Percentiles rank a stretch among this genome's conserved stretches.
These are phyloP conservation scores for Adoxophyes honmai DNA, from an alignment of 1,140 invertebrate species.

Conservation along the genomic window DNA sequence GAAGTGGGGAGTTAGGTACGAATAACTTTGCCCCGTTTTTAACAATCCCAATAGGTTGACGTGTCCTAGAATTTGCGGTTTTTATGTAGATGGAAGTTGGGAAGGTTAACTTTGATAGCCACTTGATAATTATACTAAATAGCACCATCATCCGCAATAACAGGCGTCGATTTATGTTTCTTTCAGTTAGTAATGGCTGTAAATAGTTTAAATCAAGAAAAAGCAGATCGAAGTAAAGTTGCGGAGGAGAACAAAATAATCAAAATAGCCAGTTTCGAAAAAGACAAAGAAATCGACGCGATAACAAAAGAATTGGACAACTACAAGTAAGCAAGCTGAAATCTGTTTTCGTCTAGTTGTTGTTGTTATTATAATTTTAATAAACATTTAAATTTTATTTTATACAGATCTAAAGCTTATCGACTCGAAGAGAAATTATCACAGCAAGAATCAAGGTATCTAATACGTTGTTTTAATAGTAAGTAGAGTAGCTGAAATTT, in stretches of 20 bases:
- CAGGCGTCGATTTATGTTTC: slow-evolving; percentile 17
- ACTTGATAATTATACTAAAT: no score
- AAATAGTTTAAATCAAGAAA: slow-evolving; percentile 49
- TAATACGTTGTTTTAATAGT: no score
- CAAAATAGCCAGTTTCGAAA: slow-evolving; percentile 47
- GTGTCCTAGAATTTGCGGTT: no score
- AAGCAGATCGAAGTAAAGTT: slow-evolving; percentile 38
- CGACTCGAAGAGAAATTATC: slow-evolving; percentile 65
- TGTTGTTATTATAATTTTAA: no score
- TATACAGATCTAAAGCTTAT: slow-evolving; percentile 49
- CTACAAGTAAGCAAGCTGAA: slow-evolving; percentile 45
- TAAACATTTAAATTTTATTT: neutral
- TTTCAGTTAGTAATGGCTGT: slow-evolving; percentile 51
- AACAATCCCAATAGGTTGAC: no score
- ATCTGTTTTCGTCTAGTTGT: no score
- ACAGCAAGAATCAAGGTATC: slow-evolving; percentile 53
- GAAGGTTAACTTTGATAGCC: no score
- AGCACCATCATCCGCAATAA: slow-evolving; percentile 15
- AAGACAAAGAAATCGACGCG: slow-evolving; percentile 74
- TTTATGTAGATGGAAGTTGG: no score
- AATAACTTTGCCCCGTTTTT: no score
- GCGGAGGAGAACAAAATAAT: slow-evolving; percentile 44
- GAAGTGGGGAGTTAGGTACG: no score
- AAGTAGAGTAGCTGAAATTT: no score
- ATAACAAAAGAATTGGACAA: slow-evolving; percentile 64